These are phyloP conservation scores for Ovis canadensis DNA, from an alignment of 2,113 vertebrate genomes.

Conservation along the genomic window DNA sequence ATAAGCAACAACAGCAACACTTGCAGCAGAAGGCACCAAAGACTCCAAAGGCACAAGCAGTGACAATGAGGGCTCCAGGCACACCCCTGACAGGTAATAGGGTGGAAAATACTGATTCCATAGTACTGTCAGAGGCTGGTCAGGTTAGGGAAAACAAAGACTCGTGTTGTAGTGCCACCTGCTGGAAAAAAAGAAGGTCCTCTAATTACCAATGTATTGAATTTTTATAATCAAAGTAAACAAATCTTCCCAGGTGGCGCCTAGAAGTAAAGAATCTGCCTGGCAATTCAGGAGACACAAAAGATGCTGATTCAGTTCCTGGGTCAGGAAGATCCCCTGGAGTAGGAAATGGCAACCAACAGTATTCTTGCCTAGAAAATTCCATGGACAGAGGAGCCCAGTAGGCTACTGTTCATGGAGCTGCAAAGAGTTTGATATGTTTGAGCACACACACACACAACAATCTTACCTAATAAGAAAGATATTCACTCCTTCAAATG, in stretches of 20 bases:
- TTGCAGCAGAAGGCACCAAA: background rate
- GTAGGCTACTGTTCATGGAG: background rate
- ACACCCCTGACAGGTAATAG: background rate
- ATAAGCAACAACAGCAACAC: background rate
- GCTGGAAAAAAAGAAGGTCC: background rate
- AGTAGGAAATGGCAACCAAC: background rate
- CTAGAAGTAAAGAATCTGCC: background rate
- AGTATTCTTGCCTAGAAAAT: background rate
- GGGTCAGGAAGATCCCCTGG: background rate
- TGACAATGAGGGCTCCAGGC: background rate
- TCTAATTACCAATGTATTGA: background rate
- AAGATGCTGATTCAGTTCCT: background rate
- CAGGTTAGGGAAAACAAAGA: background rate
- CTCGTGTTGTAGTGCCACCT: background rate
- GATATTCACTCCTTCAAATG: background rate
- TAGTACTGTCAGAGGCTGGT: background rate
- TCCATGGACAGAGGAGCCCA: background rate
- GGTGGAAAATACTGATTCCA: background rate
- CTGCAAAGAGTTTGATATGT: background rate
- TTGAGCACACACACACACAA: background rate
- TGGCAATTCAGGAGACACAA: background rate
- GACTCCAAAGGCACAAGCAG: background rate
- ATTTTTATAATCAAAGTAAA: background rate
- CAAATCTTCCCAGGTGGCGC: background rate
- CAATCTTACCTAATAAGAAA: background rate